Conservation (phyloP, 2,113 vertebrate species). For the Pygoscelis antarcticus region DNA sequence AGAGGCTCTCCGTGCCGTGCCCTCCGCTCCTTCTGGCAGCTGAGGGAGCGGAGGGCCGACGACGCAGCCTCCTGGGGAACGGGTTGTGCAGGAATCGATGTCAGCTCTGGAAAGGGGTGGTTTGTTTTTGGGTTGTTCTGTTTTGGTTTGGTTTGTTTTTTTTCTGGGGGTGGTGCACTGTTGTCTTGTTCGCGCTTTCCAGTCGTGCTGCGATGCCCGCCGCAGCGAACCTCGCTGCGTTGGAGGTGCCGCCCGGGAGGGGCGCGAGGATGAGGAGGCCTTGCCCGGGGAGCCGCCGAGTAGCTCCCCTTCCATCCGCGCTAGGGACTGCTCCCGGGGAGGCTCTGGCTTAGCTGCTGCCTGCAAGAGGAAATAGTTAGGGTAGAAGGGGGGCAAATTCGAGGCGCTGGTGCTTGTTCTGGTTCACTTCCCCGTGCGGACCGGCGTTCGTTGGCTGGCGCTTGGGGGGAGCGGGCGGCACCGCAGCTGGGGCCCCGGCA, state of each 20-base stretch:
- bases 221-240: fast-evolving
- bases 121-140: too few species aligned
- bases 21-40: neutral
- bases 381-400: neutral
- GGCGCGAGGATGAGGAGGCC: neutral
- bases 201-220: neutral
- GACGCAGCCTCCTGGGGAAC: neutral
- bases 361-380: neutral
- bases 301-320: neutral
- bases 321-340: fast-evolving
- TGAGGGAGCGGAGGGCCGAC: neutral
- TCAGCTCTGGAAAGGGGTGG: neutral
- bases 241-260: neutral
- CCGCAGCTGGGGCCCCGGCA: neutral
- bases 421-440: neutral
- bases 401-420: neutral
- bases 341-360: neutral
- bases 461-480: neutral
- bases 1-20: fast-evolving
- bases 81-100: neutral
- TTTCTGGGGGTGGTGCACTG: neutral
- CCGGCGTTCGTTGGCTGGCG: neutral
- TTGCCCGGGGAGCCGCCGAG: fast-evolving
- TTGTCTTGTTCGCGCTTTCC: neutral
- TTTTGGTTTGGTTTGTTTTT: neutral